A percentile compares a stretch with the other conserved stretches of the same genome.
Evolutionary conservation across 1,140 invertebrate species (phyloP).

Genomic region (Leucophenga varia): DNA sequence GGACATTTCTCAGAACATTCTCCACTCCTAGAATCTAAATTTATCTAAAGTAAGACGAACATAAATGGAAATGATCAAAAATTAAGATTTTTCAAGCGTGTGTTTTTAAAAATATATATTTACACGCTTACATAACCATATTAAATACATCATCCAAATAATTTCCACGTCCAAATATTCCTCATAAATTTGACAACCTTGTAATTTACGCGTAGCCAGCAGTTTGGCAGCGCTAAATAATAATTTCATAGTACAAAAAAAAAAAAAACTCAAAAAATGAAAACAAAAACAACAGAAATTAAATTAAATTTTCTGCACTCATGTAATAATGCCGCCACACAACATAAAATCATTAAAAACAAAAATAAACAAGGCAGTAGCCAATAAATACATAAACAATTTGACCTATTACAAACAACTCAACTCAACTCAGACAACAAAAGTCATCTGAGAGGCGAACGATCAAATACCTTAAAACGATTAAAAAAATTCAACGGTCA

Average conservation of each 20-base stretch:
- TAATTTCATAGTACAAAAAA: slow-evolving; percentile 24
- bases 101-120: too few species aligned
- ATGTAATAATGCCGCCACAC: too few species aligned
- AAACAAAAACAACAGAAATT: slow-evolving; percentile 11
- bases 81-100: too few species aligned
- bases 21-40: too few species aligned
- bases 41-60: too few species aligned
- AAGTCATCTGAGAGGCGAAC: too few species aligned
- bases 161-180: slow-evolving; percentile 7
- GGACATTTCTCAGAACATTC: too few species aligned
- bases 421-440: slow-evolving; percentile 9
- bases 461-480: too few species aligned
- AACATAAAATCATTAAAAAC: slow-evolving; percentile 17
- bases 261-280: slow-evolving; percentile 1
- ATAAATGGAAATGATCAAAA: too few species aligned
- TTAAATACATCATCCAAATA: too few species aligned
- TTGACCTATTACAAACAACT: slow-evolving; percentile 26
- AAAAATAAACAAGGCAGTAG: slow-evolving; percentile 7
- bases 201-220: slow-evolving; percentile 1
- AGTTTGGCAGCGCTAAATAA: slow-evolving; percentile 17
- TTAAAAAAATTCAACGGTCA: slow-evolving; percentile 45
- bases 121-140: too few species aligned
- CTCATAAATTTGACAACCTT: slow-evolving; percentile 2
- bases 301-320: too few species aligned
- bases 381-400: slow-evolving; percentile 34